A percentile compares a stretch with the other conserved stretches of the same genome.
phyloP scores from a whole-genome alignment of 2,797 vertebrate genomes.

The Lateolabrax maculatus region DNA sequence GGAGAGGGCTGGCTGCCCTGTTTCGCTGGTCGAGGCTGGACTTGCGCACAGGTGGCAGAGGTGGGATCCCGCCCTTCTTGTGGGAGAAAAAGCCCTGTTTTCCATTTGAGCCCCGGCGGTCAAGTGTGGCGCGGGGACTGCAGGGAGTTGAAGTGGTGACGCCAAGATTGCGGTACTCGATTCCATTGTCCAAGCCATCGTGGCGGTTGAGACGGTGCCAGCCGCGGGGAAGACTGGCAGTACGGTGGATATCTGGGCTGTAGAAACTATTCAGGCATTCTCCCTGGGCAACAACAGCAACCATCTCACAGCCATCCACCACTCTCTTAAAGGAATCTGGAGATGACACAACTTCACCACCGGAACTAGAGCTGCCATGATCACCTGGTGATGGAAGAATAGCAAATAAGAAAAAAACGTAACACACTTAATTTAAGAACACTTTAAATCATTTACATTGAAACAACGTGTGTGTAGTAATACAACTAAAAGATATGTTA shows the following conservation, averaged over 20 bases:
- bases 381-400: slow-evolving; percentile 63
- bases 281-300: slow-evolving; percentile 70
- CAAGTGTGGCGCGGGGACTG: slow-evolving; percentile 90
- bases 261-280: slow-evolving; percentile 82
- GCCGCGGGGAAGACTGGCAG: slow-evolving; percentile 89
- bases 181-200: slow-evolving; percentile 85
- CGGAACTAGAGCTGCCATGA: slow-evolving; percentile 83
- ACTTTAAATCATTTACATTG: background rate
- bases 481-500: no score
- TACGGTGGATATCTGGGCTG: slow-evolving; percentile 84
- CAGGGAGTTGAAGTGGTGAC: slow-evolving; percentile 86
- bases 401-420: background rate
- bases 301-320: slow-evolving; percentile 94
- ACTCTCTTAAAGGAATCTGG: slow-evolving; percentile 89
- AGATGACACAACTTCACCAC: slow-evolving; percentile 85
- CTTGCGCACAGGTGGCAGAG: slow-evolving; percentile 94
- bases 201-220: slow-evolving; percentile 86
- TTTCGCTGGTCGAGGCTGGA: slow-evolving; percentile 98
- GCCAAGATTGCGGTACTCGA: slow-evolving; percentile 77
- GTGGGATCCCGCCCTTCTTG: slow-evolving; percentile 94
- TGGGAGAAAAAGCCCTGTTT: slow-evolving; percentile 91
- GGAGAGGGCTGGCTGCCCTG: slow-evolving; percentile 85
- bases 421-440: background rate
- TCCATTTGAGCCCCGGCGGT: slow-evolving; percentile 88
- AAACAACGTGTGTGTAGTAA: no score